Base-by-base conservation (phyloP, 2,888 invertebrate genomes). In the Ochropleura leucogaster region DNA sequence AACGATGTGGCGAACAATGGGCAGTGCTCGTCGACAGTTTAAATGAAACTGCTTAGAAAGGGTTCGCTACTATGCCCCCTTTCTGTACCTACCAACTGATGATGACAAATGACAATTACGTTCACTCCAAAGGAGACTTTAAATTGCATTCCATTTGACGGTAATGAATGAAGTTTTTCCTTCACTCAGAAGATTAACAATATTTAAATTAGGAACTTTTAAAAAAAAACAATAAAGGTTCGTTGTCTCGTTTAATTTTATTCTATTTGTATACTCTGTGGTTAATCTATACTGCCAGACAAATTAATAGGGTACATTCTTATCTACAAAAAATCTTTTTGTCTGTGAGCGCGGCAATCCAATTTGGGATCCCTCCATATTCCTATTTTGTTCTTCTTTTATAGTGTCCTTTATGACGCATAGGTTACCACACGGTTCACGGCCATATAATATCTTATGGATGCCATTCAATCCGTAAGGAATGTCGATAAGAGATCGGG, bases 21-120 rank as follows among this genome's bases (percentile, higher is more conserved):
- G 42, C 60, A 68, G 59, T 68, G 74, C 69, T 79, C 73, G 87
- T 77, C 79, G 80, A 74, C 85, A 84, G 84, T 85, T 89, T 83
- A 88, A 88, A 89, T 89, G 87, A 88, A 84, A 79, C 79, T 60
- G 66, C 67, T 59, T 57, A 67, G 85, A 72, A 83, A 83, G 84
- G 84, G 84, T 83, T 62, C 62, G 49, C 79, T 68, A 87, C 87
- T 87, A 85, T 86, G 68, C 18, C 51, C 66, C 68, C 59, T 79
- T 89, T 89, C 87, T 88, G 30, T 30, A 30, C 83, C 72, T 74
- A 55, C 64, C 65, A 72, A 42, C 46, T 72, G 64, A 74, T 84
- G 49, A 83, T 57, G 73, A 85, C 69, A 64, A 85, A 82, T 72
- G 53, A 68, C 68, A 70, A 77, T 82, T 82, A 72, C 62, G 73